Evolutionary conservation across 2,888 invertebrate genomes (phyloP), one percentile per base, ranked within the genome.

Genomic region (Spatulosminthurus flaviceps): DNA sequence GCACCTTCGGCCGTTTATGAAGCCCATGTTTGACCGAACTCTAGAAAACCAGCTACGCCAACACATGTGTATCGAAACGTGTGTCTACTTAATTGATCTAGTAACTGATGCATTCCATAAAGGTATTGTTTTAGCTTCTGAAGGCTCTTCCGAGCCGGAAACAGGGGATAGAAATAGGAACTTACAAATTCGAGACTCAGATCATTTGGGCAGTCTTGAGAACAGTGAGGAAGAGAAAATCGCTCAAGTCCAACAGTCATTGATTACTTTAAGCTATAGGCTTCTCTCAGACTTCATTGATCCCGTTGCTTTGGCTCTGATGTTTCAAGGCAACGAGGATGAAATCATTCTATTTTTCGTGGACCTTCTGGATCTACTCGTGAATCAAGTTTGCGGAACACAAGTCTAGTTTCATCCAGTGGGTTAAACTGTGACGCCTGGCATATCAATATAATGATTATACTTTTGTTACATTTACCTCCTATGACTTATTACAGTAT

Each of bases 271-370:
- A 0, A 7, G 72, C 0, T 34, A 69, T 26, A 28, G 69, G 51
- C 5, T 81, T 5, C 41, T 77, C 9, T 64, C 34, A 34, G 28
- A 43, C 13, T 22, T 81, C 7, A 4, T 81, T 43, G 81, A 81
- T 61, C 61, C 61, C 7, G n/a, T 61, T 11, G n/a, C 61, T n/a
- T 26, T 80, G 22, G 34, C 73, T 4, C 0, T 60, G 11, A n/a
- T 28, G 19, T 28, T 81, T n/a, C 28, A 78, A 43, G 60, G n/a
- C 19, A 79, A 79, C 72, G 67, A 70, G 61, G 82, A 85, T 51
- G 80, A 80, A 60, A 81, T 85, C 79, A 78, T 83, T 75, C 60
- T 83, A 41, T 85, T 85, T 77, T 84, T 84, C 74, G 83, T 85
- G 64, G 85, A 85, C 77, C 78, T 83, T 1, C 69, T 85, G 21